Evolutionary conservation across 2,888 invertebrate species (phyloP).

Genomic region (Machimus rusticus): DNA sequence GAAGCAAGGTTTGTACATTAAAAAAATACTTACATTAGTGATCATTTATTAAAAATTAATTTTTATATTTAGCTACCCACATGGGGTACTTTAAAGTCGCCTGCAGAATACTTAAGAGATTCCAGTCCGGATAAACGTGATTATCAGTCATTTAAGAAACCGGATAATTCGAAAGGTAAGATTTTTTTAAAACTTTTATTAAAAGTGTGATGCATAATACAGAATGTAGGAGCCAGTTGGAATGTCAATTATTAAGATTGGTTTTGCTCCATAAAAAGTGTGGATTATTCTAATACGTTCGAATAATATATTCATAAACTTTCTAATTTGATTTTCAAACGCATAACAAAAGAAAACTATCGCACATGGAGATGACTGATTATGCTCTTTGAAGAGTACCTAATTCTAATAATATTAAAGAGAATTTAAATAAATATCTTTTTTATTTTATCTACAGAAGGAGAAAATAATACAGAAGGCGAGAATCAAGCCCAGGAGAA

Average conservation of each 20-base stretch:
- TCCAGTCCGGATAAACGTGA: background rate
- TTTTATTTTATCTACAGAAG: background rate
- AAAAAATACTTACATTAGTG: background rate
- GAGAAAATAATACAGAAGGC: background rate
- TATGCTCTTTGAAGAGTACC: background rate
- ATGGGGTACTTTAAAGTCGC: background rate
- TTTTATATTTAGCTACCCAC: background rate
- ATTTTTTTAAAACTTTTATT: background rate
- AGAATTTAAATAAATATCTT: background rate
- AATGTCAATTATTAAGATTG: background rate
- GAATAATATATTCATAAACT: background rate
- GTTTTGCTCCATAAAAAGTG: background rate
- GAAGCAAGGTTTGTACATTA: background rate
- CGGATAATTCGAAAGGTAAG: background rate
- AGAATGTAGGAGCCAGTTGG: background rate
- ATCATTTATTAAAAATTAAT: background rate
- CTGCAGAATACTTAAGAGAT: background rate
- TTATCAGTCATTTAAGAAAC: background rate
- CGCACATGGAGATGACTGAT: background rate
- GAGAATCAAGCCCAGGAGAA: background rate
- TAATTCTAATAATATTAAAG: background rate
- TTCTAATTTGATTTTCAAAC: background rate
- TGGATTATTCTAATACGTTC: background rate
- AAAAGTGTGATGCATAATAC: background rate
- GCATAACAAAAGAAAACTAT: background rate